Percentiles rank a stretch among this genome's conserved stretches.
phyloP scores from a whole-genome alignment of 1,140 invertebrate genomes.

The Hormaphis cornu region DNA sequence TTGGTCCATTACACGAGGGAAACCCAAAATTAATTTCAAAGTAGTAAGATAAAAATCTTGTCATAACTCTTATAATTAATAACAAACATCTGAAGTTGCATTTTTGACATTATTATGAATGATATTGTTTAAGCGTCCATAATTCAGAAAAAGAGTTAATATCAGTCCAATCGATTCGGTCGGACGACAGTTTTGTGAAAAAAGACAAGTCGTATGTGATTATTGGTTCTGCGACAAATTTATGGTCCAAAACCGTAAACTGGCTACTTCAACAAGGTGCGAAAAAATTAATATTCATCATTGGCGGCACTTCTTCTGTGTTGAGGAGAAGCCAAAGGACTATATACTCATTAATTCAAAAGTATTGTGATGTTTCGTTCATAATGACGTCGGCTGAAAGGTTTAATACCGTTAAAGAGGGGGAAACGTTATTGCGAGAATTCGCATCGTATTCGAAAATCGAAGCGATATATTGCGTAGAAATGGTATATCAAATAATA shows the following conservation, averaged over 20 bases:
- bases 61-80: neutral
- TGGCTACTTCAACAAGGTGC: constrained; percentile 23
- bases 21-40: neutral
- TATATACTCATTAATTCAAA: constrained; percentile 25
- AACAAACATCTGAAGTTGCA: too few relatives aligned
- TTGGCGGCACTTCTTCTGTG: constrained; percentile 23
- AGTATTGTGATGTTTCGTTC: constrained; percentile 19
- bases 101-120: neutral
- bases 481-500: constrained; percentile 9
- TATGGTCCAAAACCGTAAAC: constrained; percentile 17
- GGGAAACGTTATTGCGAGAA: neutral
- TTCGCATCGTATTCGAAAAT: constrained; percentile 1
- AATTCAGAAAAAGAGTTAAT: neutral
- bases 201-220: neutral
- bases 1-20: neutral
- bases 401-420: neutral
- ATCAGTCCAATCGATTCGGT: neutral
- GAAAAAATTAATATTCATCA: constrained; percentile 25
- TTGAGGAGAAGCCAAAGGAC: constrained; percentile 25
- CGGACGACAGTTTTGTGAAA: neutral
- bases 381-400: constrained; percentile 9
- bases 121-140: neutral
- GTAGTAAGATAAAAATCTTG: neutral
- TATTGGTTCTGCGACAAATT: neutral
- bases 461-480: constrained; percentile 10